Base-by-base conservation (phyloP, 2,888 invertebrate species). In the Chaetogeoica ovagalla region DNA sequence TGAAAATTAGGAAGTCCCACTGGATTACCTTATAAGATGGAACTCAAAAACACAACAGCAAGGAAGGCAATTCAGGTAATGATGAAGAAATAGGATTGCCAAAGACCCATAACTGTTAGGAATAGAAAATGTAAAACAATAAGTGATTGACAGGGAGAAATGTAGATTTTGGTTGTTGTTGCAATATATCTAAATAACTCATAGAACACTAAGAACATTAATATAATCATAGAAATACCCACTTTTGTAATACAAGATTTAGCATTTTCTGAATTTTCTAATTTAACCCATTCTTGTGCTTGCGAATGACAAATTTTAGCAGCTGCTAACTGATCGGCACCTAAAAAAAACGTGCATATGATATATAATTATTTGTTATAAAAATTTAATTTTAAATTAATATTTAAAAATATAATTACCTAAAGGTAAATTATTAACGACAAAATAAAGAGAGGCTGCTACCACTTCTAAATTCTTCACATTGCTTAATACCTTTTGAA, bases 311-410 rank as follows among this genome's bases (percentile, higher is more conserved):
- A 88, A 81, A 88, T 85, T 83, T 86, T 85, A 11, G 87, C 87
- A 17, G 88, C 88, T 62, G 85, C 86, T 5, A 89, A 88, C 85
- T 88, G 87, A 85, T 89, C 89, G 13, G 87, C 88, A 57, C 89
- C 88, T 86, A 69, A 59, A 68, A 70, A 2, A 71, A 74, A 55
- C 39, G 7, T 9, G 43, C 13, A 39, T 15, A 43, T 19, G 21
- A 57, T n/a, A 30, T 30, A 30, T 30, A 2, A 30, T 30, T 30
- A 30, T 30, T 30, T 30, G 30, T 30, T 59, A 68, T 75, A 39
- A 17, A 30, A 30, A 4, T 39, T 52, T 8, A 69, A 65, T 9
- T 23, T 52, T 30, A 69, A 23, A 57, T 7, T 30, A 13, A 23
- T 23, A 55, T 43, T 72, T 59, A 63, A 65, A 68, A 48, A 69